A percentile compares a stretch with the other conserved stretches of the same genome.
Evolutionary conservation across 1,140 invertebrate species (phyloP).

Genomic region (Pristionchus pacificus): DNA sequence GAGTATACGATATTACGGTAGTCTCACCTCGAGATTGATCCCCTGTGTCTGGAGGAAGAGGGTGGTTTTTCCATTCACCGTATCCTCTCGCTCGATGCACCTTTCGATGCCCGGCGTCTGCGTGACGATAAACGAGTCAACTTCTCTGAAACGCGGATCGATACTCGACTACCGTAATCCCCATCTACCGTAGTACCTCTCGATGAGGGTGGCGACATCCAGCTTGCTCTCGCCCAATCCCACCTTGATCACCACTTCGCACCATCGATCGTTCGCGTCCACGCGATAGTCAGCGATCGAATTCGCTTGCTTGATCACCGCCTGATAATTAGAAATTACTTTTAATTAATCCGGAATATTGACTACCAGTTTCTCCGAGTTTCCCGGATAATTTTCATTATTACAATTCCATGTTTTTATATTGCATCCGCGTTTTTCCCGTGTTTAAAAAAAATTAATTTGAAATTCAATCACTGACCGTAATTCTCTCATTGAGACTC

Average conservation of each 20-base stretch:
- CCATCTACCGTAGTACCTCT: too few species aligned
- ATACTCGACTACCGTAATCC: neutral
- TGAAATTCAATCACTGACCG: too few species aligned
- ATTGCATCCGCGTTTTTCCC: too few species aligned
- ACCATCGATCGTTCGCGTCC: conserved; percentile 72
- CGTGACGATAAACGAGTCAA: conserved; percentile 72
- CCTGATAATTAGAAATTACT: conserved; percentile 34
- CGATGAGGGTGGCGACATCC: conserved; percentile 77
- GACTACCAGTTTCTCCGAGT: too few species aligned
- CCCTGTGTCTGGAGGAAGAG: conserved; percentile 84
- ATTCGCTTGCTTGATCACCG: conserved; percentile 24
- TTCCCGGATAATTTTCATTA: too few species aligned
- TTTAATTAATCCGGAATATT: too few species aligned
- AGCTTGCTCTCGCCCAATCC: conserved; percentile 57
- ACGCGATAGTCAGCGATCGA: conserved; percentile 68
- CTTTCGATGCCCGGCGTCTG: conserved; percentile 76
- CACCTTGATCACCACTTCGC: conserved; percentile 69
- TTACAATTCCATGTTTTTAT: too few species aligned
- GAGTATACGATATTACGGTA: conserved; percentile 8
- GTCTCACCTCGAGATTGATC: conserved; percentile 75
- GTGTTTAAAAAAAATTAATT: too few species aligned
- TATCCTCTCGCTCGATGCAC: conserved; percentile 68
- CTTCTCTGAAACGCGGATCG: conserved; percentile 61
- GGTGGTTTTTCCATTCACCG: conserved; percentile 50
- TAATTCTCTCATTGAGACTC: conserved; percentile 58